Percentiles rank a stretch among this genome's conserved stretches.
Evolutionary conservation across 1,140 invertebrate species (phyloP).

Genomic region (Drosophila melanogaster): Release_6_plus_ISO1_MT NT_037436.4:4296001-4296500

Average conservation of each 20-base stretch:
- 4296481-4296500: not conserved
- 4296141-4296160: conserved; percentile 87
- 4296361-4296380: no score
- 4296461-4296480: not conserved
- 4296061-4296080: conserved; percentile 97
- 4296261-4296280: conserved; percentile 89
- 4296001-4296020: conserved; percentile 95
- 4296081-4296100: conserved; percentile 97
- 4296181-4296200: conserved; percentile 86
- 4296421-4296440: not conserved
- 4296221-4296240: conserved; percentile 91
- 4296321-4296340: not conserved
- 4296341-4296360: not conserved
- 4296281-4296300: conserved; percentile 87
- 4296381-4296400: conserved; percentile 13
- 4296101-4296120: conserved; percentile 96
- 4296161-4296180: conserved; percentile 81
- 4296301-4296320: not conserved
- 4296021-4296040: conserved; percentile 98
- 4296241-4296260: conserved; percentile 91
- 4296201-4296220: conserved; percentile 88
- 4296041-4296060: conserved; percentile 97
- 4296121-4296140: conserved; percentile 89
- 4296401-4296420: not conserved
- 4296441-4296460: not conserved